Conservation (phyloP, 2,797 vertebrate species). For the Artibeus jamaicensis region DNA sequence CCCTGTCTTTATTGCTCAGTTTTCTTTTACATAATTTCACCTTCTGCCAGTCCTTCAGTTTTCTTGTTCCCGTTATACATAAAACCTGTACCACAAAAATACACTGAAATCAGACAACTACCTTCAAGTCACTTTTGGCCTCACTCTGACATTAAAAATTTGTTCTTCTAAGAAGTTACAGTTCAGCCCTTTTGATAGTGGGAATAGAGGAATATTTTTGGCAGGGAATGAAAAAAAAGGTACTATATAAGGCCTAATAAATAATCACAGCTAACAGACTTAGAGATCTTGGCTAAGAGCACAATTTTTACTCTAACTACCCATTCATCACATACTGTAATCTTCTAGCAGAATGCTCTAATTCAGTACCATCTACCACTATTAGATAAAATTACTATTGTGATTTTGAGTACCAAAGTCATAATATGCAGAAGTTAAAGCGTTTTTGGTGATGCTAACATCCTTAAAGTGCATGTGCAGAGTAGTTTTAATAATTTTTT, state of each 20-base stretch:
- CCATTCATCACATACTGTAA: conserved; percentile 26
- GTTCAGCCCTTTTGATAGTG: background rate
- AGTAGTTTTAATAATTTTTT: conserved; percentile 23
- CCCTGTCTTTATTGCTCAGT: background rate
- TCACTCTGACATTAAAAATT: background rate
- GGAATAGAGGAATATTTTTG: background rate
- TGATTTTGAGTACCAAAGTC: conserved; percentile 46
- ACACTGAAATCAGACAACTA: background rate
- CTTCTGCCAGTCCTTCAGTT: background rate
- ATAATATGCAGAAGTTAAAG: conserved; percentile 26
- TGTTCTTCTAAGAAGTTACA: conserved; percentile 20
- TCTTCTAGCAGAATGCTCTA: conserved; percentile 39
- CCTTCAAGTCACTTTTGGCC: background rate
- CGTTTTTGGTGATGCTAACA: conserved; percentile 43
- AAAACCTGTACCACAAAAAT: background rate
- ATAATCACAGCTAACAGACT: conserved; percentile 36
- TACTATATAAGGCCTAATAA: background rate
- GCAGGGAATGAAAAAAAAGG: background rate
- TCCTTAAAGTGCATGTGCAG: conserved; percentile 15
- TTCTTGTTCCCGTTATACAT: background rate
- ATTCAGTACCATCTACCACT: conserved; percentile 45
- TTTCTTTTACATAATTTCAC: background rate
- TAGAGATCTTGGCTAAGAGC: background rate
- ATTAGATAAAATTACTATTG: conserved; percentile 44
- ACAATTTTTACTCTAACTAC: background rate